These are phyloP conservation scores for Chelidonichthys spinosus DNA, from an alignment of 2,797 vertebrate genomes.

Conservation along the genomic window DNA sequence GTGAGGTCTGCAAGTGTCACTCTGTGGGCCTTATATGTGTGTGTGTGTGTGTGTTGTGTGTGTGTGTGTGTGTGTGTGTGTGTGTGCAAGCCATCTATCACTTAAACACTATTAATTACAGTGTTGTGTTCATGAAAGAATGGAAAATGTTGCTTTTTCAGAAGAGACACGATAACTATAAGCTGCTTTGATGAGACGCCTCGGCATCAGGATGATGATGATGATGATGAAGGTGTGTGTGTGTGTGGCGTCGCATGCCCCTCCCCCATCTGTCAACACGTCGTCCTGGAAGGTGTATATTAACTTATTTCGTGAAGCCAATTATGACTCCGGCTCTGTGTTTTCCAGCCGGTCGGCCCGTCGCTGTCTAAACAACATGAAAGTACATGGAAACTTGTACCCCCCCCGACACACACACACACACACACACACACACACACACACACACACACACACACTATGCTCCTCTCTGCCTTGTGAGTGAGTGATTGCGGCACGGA, in stretches of 20 bases:
- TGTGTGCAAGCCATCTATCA: slow-evolving; percentile 58
- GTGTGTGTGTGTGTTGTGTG: slow-evolving; percentile 48
- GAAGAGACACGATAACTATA: slow-evolving; percentile 57
- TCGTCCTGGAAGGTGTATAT: slow-evolving; percentile 69
- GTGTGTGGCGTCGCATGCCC: not conserved
- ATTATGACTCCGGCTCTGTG: slow-evolving; percentile 65
- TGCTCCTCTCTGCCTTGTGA: slow-evolving; percentile 23
- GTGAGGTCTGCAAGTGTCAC: slow-evolving; percentile 72
- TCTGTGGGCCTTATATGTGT: slow-evolving; percentile 51
- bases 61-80: slow-evolving; percentile 47
- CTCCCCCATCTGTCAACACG: slow-evolving; percentile 67
- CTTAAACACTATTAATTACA: slow-evolving; percentile 77
- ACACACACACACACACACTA: too few relatives aligned
- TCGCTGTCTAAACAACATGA: slow-evolving; percentile 73
- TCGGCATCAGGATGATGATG: too few relatives aligned
- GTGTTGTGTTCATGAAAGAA: slow-evolving; percentile 67
- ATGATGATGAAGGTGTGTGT: slow-evolving; percentile 14
- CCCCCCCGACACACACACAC: too few relatives aligned
- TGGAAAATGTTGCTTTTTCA: slow-evolving; percentile 72
- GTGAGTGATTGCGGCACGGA: slow-evolving; percentile 78
- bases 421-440: too few relatives aligned
- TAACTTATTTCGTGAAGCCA: slow-evolving; percentile 65
- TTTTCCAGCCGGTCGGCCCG: slow-evolving; percentile 55
- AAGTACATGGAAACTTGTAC: slow-evolving; percentile 76
- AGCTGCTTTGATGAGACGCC: too few relatives aligned